Evolutionary conservation across 2,888 invertebrate species (phyloP).

Genomic region (Tachystola acroxantha): DNA sequence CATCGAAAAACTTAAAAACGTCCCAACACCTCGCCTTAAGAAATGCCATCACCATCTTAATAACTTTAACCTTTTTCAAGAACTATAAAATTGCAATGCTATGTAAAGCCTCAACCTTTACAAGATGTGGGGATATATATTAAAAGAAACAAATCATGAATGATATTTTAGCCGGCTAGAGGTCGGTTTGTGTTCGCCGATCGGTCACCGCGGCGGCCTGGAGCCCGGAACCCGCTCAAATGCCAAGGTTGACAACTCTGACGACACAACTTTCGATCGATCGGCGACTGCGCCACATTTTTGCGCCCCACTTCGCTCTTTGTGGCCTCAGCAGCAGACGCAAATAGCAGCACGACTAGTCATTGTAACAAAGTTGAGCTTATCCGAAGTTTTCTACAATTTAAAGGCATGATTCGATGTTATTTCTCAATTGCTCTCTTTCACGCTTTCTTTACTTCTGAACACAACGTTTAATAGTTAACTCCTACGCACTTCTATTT

Average conservation of each 20-base stretch:
- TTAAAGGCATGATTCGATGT: too few species aligned
- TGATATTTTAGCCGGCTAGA: too few species aligned
- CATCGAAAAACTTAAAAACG: too few species aligned
- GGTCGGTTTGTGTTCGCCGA: slow-evolving; percentile 29
- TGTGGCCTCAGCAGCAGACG: slow-evolving; percentile 16
- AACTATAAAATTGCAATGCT: too few species aligned
- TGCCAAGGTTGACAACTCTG: slow-evolving; percentile 77
- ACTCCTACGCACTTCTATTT: too few species aligned
- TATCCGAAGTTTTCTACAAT: background rate
- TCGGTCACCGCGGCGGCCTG: slow-evolving; percentile 42
- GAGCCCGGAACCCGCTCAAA: slow-evolving; percentile 71
- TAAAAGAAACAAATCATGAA: too few species aligned
- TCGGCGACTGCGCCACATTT: slow-evolving; percentile 66
- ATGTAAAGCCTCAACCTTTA: background rate
- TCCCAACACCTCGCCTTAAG: too few species aligned
- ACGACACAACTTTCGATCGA: slow-evolving; percentile 73
- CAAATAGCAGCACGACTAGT: slow-evolving; percentile 4
- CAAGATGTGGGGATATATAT: background rate
- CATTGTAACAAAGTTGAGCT: background rate
- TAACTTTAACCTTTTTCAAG: too few species aligned
- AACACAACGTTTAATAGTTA: too few species aligned
- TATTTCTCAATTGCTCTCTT: too few species aligned
- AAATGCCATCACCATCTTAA: too few species aligned
- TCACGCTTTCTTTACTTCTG: too few species aligned
- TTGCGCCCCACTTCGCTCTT: slow-evolving; percentile 57